A percentile compares a stretch with the other conserved stretches of the same genome.
These are phyloP conservation scores for Cromileptes altivelis DNA, from an alignment of 2,113 vertebrate genomes.

Conservation along the genomic window DNA sequence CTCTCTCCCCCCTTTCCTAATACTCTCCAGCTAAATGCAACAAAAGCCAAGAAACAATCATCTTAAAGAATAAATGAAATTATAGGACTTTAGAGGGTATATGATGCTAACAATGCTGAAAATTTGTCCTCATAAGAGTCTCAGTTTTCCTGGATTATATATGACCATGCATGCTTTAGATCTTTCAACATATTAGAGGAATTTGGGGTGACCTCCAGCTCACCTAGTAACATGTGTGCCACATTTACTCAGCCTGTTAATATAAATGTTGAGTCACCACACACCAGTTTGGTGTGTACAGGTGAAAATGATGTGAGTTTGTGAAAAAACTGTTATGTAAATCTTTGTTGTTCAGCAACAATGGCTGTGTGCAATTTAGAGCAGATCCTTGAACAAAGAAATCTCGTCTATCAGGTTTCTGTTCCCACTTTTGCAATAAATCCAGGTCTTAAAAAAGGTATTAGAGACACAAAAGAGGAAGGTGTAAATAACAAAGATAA, in stretches of 20 bases:
- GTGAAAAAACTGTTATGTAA: neutral
- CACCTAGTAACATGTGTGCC: too few relatives aligned
- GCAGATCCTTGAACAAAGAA: slow-evolving; percentile 14
- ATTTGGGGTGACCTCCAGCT: too few relatives aligned
- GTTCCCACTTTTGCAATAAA: neutral
- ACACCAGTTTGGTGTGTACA: neutral
- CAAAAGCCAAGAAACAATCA: too few relatives aligned
- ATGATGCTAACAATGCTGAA: neutral
- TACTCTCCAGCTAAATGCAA: too few relatives aligned
- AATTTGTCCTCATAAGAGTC: neutral
- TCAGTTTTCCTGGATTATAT: neutral
- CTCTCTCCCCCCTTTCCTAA: too few relatives aligned
- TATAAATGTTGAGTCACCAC: neutral
- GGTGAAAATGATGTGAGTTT: neutral
- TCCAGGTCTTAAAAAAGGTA: neutral
- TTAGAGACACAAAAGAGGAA: slow-evolving; percentile 2
- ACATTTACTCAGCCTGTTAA: too few relatives aligned
- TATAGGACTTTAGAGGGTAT: neutral
- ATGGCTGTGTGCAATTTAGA: neutral
- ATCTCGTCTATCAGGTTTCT: slow-evolving; percentile 29
- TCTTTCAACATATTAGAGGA: too few relatives aligned
- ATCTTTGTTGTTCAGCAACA: neutral
- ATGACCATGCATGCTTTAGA: too few relatives aligned
- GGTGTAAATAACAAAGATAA: neutral
- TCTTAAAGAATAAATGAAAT: neutral